Percentiles rank a stretch among this genome's conserved stretches.
Conservation (phyloP, 2,888 invertebrate species). For the Minunthozetes semirufus region DNA sequence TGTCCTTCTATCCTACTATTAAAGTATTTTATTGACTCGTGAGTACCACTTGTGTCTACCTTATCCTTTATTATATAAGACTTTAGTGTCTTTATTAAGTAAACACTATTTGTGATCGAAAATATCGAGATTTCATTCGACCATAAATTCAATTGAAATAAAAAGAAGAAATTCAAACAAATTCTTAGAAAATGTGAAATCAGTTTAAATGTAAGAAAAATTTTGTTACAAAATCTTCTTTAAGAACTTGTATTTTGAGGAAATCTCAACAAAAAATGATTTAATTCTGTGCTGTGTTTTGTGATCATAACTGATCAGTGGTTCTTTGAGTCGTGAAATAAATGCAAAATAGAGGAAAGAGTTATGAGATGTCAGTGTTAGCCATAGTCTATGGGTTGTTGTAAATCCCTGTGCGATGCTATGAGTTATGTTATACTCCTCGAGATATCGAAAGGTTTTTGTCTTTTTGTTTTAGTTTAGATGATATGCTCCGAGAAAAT, state of each 20-base stretch:
- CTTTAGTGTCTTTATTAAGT: constrained; percentile 3
- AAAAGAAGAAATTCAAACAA: not conserved
- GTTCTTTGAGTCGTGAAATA: not conserved
- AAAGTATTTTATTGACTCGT: constrained; percentile 19
- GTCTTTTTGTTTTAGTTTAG: not conserved
- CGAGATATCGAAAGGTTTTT: constrained; percentile 1
- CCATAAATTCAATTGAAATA: not conserved
- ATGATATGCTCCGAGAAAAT: not conserved
- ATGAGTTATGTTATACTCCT: constrained; percentile 9
- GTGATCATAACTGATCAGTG: not conserved
- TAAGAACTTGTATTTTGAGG: too few species aligned
- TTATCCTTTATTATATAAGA: not conserved
- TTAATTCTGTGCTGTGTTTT: not conserved
- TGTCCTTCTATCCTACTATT: not conserved
- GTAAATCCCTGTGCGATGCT: constrained; percentile 20
- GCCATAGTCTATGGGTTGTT: not conserved
- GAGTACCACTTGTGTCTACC: not conserved
- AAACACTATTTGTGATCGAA: not conserved
- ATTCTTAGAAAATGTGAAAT: not conserved
- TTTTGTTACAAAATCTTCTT: too few species aligned
- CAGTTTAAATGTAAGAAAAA: too few species aligned
- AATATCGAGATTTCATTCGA: not conserved
- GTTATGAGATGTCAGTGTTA: not conserved
- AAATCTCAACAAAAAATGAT: not conserved
- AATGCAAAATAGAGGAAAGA: not conserved